Evolutionary conservation across 2,113 vertebrate genomes (phyloP), one percentile per base, ranked within the genome.

Genomic region (Regulus satrapa): DNA sequence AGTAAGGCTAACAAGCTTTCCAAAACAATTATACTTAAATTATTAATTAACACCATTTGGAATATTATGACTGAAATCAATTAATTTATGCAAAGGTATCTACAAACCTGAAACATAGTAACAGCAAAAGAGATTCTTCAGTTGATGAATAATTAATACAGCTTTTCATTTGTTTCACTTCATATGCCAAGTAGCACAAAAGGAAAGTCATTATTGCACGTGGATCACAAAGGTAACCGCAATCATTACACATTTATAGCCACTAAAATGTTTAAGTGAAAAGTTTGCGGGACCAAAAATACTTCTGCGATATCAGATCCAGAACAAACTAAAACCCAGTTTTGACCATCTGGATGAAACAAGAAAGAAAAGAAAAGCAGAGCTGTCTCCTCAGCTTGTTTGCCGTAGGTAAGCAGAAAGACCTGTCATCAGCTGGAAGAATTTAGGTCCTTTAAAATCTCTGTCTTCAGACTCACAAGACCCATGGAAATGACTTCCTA

Each of bases 91-190:
- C 72, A 95, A 95, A 92, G 80, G 66, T 41, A 69, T 91, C 84
- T 92, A 92, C 68, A 90, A 94, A 81, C 52, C 36, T 12, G 29
- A 94, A 97, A 85, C 56, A 76, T 2, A 85, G 43, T 78, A 85
- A 78, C 59, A 90, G 45, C 31, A 31, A 94, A 89, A 79, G 64
- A 95, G 83, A 89, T 90, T 66, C 32, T 90, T 86, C 3, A 13
- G 49, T n/a, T 82, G n/a, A 76, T 92, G 73, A 95, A 96, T 96
- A 97, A 97, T 92, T 90, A 89, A 97, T 82, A 56, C 29, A 66
- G 31, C 68, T 89, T 52, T 94, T 94, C 63, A 94, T 93, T 96
- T 95, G 79, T 94, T 96, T 96, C 69, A 94, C 89, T 59, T 90
- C 14, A 1, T 74, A 64, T 13, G 40, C 55, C 73, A 94, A 94